A percentile compares a stretch with the other conserved stretches of the same genome.
These are phyloP conservation scores for Hippocampus barbouri DNA, from an alignment of 2,113 vertebrate genomes.

Conservation along the genomic window DNA sequence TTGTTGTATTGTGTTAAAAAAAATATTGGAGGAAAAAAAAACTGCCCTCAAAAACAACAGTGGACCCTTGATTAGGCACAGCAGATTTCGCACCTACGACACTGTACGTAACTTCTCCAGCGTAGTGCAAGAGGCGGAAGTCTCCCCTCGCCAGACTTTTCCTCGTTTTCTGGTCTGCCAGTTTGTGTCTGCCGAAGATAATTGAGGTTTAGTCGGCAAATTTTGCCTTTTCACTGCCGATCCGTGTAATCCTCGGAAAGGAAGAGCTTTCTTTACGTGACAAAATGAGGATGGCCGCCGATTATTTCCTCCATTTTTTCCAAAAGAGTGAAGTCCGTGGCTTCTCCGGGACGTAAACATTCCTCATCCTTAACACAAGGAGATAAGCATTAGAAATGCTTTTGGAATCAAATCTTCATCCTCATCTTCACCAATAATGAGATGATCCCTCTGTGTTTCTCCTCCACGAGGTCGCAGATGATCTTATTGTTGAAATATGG, in stretches of 20 bases:
- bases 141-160: slow-evolving; percentile 88
- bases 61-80: neutral
- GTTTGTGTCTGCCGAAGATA: slow-evolving; percentile 76
- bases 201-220: too few species aligned
- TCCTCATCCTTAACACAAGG: slow-evolving; percentile 82
- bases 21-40: neutral
- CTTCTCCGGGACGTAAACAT: slow-evolving; percentile 89
- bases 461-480: slow-evolving; percentile 93
- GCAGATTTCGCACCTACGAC: slow-evolving; percentile 80
- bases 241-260: neutral
- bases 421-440: slow-evolving; percentile 82
- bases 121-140: slow-evolving; percentile 90
- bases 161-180: slow-evolving; percentile 81
- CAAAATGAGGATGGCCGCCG: slow-evolving; percentile 87
- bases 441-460: slow-evolving; percentile 93
- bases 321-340: slow-evolving; percentile 90
- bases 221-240: too few species aligned
- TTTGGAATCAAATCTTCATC: neutral
- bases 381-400: neutral
- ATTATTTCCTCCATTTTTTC: slow-evolving; percentile 93
- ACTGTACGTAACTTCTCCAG: slow-evolving; percentile 93
- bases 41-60: neutral
- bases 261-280: slow-evolving; percentile 81
- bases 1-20: too few species aligned
- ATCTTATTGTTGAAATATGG: slow-evolving; percentile 98